phyloP scores from a whole-genome alignment of 2,797 vertebrate genomes.

The Paguma larvata region DNA sequence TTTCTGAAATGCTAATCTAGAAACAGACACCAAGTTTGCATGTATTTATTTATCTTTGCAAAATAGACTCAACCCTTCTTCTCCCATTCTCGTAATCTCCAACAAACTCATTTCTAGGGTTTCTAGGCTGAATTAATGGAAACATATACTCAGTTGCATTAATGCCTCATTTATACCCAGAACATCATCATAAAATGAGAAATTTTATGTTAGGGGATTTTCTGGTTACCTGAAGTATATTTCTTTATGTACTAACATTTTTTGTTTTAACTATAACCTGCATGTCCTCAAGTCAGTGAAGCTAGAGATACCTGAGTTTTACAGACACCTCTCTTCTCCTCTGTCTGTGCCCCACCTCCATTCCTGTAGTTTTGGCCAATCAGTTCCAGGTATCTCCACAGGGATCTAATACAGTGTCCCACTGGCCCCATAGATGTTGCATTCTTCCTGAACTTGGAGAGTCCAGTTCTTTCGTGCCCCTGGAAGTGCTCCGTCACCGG shows the following conservation, averaged over 20 bases:
- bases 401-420: neutral
- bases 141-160: neutral
- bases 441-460: neutral
- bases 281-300: neutral
- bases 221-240: neutral
- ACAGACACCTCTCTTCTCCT: neutral
- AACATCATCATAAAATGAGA: neutral
- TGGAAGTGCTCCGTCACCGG: neutral
- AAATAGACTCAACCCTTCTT: neutral
- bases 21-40: neutral
- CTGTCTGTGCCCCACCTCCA: neutral
- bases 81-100: neutral
- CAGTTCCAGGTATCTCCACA: neutral
- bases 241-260: neutral
- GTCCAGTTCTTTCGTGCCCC: neutral
- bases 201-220: neutral
- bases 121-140: conserved; percentile 21
- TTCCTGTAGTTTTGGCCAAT: neutral
- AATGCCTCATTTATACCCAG: neutral
- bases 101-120: neutral
- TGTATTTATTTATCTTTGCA: neutral
- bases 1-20: conserved; percentile 11
- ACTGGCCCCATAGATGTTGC: neutral
- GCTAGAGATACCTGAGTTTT: neutral
- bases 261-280: neutral